These are phyloP conservation scores for Parapsyche elsis DNA, from an alignment of 1,140 invertebrate genomes.

Conservation along the genomic window DNA sequence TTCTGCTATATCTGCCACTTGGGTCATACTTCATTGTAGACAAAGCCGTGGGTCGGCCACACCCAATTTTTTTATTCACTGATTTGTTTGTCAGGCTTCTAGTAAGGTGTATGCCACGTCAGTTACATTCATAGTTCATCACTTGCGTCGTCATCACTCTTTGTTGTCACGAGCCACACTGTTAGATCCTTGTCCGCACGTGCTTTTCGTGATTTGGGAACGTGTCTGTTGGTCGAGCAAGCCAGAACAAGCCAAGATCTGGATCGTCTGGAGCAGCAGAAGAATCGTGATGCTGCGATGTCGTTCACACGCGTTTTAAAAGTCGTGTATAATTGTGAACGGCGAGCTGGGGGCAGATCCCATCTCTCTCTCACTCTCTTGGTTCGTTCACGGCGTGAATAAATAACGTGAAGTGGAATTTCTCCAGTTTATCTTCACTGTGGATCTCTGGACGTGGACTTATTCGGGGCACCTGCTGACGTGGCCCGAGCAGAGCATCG, in stretches of 20 bases:
- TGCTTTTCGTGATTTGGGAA: neutral
- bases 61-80: neutral
- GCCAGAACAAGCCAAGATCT: constrained; percentile 11
- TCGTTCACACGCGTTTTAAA: constrained; percentile 31
- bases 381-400: constrained; percentile 31
- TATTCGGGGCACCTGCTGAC: constrained; percentile 26
- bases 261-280: neutral
- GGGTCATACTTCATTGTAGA: no score
- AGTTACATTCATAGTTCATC: neutral
- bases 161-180: neutral
- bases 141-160: neutral
- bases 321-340: neutral
- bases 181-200: neutral
- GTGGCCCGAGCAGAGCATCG: neutral
- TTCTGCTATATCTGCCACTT: no score
- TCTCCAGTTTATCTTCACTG: constrained; percentile 19
- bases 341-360: constrained; percentile 11
- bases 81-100: neutral
- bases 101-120: neutral
- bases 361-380: neutral
- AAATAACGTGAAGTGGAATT: constrained; percentile 39
- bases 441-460: constrained; percentile 29
- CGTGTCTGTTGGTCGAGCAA: constrained; percentile 10
- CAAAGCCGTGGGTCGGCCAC: no score
- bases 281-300: constrained; percentile 15